Evolutionary conservation across 2,888 invertebrate genomes (phyloP).

Genomic region (Agapetus fuscipes): DNA sequence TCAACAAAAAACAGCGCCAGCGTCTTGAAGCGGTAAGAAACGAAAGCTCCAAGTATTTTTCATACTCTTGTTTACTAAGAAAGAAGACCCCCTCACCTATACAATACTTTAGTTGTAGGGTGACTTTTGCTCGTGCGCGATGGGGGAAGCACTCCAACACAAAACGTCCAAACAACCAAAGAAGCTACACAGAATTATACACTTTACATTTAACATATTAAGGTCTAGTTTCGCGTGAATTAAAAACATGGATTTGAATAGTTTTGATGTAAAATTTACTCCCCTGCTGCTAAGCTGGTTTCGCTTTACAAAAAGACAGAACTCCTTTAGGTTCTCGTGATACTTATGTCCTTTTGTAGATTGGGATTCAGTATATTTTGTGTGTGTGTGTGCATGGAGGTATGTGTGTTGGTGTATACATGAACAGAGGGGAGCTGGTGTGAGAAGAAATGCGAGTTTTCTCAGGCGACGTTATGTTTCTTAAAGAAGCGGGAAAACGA

Average conservation of each 20-base stretch:
- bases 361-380: slow-evolving; percentile 3
- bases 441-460: slow-evolving; percentile 17
- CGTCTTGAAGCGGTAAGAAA: slow-evolving; percentile 16
- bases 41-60: slow-evolving; percentile 17
- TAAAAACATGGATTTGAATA: background rate
- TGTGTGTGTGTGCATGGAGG: background rate
- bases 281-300: background rate
- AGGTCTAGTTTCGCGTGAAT: background rate
- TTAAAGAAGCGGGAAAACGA: slow-evolving; percentile 13
- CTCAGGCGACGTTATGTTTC: slow-evolving; percentile 13
- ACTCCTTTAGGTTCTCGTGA: too few species aligned
- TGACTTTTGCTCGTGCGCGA: slow-evolving; percentile 17
- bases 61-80: slow-evolving; percentile 13
- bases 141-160: slow-evolving; percentile 5
- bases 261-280: slow-evolving; percentile 1
- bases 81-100: slow-evolving; percentile 9
- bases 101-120: slow-evolving; percentile 3
- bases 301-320: too few species aligned
- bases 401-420: slow-evolving; percentile 3
- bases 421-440: slow-evolving; percentile 7
- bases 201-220: too few species aligned
- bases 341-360: slow-evolving; percentile 2
- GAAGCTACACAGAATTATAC: too few species aligned
- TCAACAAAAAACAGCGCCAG: slow-evolving; percentile 14
- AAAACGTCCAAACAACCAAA: slow-evolving; percentile 1